A percentile compares a stretch with the other conserved stretches of the same genome.
phyloP scores from a whole-genome alignment of 2,797 vertebrate genomes.

The Sebastes wilsoni region DNA sequence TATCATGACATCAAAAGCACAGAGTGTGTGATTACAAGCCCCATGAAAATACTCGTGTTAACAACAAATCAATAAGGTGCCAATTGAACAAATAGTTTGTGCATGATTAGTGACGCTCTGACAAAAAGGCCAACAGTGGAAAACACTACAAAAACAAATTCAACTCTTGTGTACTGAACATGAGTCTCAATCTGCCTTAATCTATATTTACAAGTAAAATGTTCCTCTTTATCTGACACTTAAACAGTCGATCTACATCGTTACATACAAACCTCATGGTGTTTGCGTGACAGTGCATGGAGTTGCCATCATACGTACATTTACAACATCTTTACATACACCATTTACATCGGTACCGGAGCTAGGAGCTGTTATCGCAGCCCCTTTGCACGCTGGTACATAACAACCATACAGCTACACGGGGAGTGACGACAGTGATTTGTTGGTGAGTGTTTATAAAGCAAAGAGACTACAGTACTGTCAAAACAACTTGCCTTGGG shows the following conservation, averaged over 20 bases:
- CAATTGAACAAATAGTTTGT: slow-evolving; percentile 54
- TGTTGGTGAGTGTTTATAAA: slow-evolving; percentile 45
- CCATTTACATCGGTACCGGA: slow-evolving; percentile 72
- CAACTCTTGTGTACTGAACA: slow-evolving; percentile 24
- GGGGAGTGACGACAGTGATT: slow-evolving; percentile 64
- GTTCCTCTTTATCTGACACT: slow-evolving; percentile 45
- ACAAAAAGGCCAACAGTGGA: slow-evolving; percentile 66
- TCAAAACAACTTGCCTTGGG: slow-evolving; percentile 17
- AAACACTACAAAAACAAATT: slow-evolving; percentile 60
- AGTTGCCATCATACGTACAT: slow-evolving; percentile 65
- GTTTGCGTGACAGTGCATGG: slow-evolving; percentile 57
- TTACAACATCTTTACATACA: slow-evolving; percentile 74
- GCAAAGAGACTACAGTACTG: slow-evolving; percentile 34
- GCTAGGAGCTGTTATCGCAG: slow-evolving; percentile 44
- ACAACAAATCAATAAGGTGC: slow-evolving; percentile 62
- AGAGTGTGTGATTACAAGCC: slow-evolving; percentile 38
- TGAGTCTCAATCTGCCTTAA: slow-evolving; percentile 32
- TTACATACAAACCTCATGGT: slow-evolving; percentile 58
- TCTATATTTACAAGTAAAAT: slow-evolving; percentile 68
- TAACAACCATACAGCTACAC: slow-evolving; percentile 53
- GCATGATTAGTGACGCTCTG: slow-evolving; percentile 56
- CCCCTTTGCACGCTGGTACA: slow-evolving; percentile 48
- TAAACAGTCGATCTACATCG: slow-evolving; percentile 49
- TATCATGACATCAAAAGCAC: slow-evolving; percentile 47
- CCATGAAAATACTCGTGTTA: slow-evolving; percentile 26